Conservation (phyloP, 1,140 invertebrate species). For the Steinernema khuongi region DNA sequence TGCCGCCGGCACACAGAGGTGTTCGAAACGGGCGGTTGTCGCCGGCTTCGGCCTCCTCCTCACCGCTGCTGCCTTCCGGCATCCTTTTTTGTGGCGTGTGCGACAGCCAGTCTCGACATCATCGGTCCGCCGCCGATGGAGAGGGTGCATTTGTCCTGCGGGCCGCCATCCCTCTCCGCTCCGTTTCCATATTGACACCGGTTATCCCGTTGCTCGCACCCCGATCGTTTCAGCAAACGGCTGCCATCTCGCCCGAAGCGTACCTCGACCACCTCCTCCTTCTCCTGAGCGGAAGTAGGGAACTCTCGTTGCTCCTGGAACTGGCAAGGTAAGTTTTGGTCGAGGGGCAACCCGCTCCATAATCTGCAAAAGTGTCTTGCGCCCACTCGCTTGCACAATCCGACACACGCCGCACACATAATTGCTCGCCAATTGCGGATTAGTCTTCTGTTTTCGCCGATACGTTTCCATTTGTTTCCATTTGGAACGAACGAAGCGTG, state of each 20-base stretch:
- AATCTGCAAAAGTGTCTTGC: neutral
- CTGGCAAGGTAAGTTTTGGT: neutral
- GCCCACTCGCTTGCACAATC: neutral
- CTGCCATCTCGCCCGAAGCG: too few relatives aligned
- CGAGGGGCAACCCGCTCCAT: neutral
- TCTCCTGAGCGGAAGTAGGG: too few relatives aligned
- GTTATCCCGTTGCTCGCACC: neutral
- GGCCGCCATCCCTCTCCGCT: neutral
- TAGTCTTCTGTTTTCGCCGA: neutral
- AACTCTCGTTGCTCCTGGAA: too few relatives aligned
- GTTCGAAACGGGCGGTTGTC: neutral
- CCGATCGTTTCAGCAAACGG: neutral
- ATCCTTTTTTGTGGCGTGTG: conserved; percentile 12
- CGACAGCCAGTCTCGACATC: conserved; percentile 5
- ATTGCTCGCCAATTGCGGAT: conserved; percentile 6
- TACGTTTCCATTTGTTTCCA: neutral
- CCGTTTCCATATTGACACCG: conserved; percentile 2
- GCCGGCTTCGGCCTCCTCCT: neutral
- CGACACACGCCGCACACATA: neutral
- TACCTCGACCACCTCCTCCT: too few relatives aligned
- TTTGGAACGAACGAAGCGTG: too few relatives aligned
- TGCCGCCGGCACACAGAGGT: neutral
- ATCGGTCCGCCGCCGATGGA: conserved; percentile 1
- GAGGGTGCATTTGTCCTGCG: conserved; percentile 9
- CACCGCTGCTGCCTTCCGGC: neutral